Evolutionary conservation across 2,797 vertebrate species (phyloP).

Genomic region (Ataeniobius toweri): DNA sequence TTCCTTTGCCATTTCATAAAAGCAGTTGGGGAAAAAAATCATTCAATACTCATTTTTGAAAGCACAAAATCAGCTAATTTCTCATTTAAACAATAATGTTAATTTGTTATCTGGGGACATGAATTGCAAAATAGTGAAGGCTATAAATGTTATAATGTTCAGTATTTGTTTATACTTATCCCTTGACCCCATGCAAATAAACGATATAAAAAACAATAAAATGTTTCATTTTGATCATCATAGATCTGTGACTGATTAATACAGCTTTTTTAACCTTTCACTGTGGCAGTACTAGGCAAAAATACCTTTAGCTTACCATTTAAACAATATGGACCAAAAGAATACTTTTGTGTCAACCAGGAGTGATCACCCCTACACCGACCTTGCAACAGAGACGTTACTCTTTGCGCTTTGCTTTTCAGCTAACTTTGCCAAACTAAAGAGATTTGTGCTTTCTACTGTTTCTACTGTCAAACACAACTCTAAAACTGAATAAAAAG

Average conservation of each 20-base stretch:
- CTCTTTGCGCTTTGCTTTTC: slow-evolving; percentile 8
- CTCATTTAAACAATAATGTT: too few species aligned
- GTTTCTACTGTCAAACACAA: slow-evolving; percentile 1
- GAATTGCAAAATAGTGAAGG: too few species aligned
- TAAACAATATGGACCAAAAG: neutral
- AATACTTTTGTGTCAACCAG: slow-evolving; percentile 5
- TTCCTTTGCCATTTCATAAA: neutral
- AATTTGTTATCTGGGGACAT: too few species aligned
- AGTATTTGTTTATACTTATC: too few species aligned
- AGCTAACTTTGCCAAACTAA: slow-evolving; percentile 8
- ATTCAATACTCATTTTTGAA: neutral
- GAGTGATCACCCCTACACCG: slow-evolving; percentile 10
- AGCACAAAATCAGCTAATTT: too few species aligned
- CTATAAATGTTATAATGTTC: too few species aligned
- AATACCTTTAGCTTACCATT: slow-evolving; percentile 2
- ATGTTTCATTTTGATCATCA: too few species aligned
- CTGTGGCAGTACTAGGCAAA: neutral
- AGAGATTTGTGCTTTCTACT: neutral
- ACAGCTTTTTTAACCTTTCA: neutral
- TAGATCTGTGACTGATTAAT: neutral
- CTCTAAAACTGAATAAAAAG: slow-evolving; percentile 24
- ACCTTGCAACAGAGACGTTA: slow-evolving; percentile 4
- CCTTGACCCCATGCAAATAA: too few species aligned
- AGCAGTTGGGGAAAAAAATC: neutral
- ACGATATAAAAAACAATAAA: too few species aligned